Conservation (phyloP, 1,140 invertebrate species). For the Eumaeus atala region DNA sequence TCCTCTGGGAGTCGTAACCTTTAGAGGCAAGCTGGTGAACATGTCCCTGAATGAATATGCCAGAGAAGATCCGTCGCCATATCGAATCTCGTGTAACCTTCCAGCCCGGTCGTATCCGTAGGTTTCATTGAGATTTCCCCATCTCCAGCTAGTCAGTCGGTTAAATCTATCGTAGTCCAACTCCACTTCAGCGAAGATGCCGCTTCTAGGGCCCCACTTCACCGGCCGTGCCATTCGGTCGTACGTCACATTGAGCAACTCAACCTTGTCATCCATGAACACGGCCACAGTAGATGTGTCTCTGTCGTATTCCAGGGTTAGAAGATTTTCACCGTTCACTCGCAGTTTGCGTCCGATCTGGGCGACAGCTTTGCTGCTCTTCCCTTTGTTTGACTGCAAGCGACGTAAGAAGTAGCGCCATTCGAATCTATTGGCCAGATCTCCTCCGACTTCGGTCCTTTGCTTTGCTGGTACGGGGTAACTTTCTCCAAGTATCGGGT, state of each 20-base stretch:
- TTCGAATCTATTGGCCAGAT: slow-evolving; percentile 93
- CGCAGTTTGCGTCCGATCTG: slow-evolving; percentile 89
- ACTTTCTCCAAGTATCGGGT: slow-evolving; percentile 88
- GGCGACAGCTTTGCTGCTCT: slow-evolving; percentile 79
- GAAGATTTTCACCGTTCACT: slow-evolving; percentile 92
- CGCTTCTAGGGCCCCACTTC: slow-evolving; percentile 90
- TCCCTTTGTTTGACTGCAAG: slow-evolving; percentile 78
- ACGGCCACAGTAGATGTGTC: slow-evolving; percentile 91
- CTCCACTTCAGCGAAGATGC: slow-evolving; percentile 90
- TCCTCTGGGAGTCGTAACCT: slow-evolving; percentile 93
- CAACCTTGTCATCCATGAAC: slow-evolving; percentile 90
- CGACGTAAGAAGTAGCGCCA: slow-evolving; percentile 93
- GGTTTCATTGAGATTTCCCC: slow-evolving; percentile 91
- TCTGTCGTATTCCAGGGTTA: slow-evolving; percentile 94
- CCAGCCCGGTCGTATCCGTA: slow-evolving; percentile 92
- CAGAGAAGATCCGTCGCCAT: slow-evolving; percentile 89
- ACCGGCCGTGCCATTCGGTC: slow-evolving; percentile 92
- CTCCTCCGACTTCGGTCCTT: slow-evolving; percentile 89
- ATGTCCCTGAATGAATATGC: slow-evolving; percentile 92
- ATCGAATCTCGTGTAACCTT: slow-evolving; percentile 89
- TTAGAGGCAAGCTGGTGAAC: slow-evolving; percentile 89
- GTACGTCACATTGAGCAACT: slow-evolving; percentile 93
- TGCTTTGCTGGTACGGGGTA: slow-evolving; percentile 94
- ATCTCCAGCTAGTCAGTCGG: slow-evolving; percentile 91
- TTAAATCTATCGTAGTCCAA: slow-evolving; percentile 95